Evolutionary conservation across 2,888 invertebrate species (phyloP), one percentile per base, ranked within the genome.

Genomic region (Hydrotaea cyrtoneurina): DNA sequence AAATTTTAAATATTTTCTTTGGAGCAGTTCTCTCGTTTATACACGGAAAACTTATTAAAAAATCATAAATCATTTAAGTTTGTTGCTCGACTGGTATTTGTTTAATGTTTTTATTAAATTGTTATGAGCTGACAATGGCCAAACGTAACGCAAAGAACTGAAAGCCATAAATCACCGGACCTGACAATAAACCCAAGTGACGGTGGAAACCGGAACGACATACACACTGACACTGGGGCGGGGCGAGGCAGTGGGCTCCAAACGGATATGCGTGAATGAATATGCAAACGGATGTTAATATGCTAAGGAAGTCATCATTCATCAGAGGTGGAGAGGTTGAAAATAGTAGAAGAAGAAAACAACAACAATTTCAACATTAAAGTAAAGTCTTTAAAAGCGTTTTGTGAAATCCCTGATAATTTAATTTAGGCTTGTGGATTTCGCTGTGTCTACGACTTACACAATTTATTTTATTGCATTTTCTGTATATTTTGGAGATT

Each of bases 21-120:
- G 15, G 15, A 2, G n/a, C 13, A 50, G 50, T 50, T 50, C n/a
- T n/a, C 50, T 31, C 31, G n/a, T n/a, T n/a, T n/a, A 31, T 31
- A 50, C 7, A n/a, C 50, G n/a, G n/a, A n/a, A 50, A n/a, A 50
- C 50, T 50, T 50, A 50, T 50, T 50, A 50, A 50, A 50, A 50
- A 50, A 50, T n/a, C 50, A 50, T 50, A 50, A 50, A 50, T 50
- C 50, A 50, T 50, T 50, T 50, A 50, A 50, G 50, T 50, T 50
- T 50, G 15, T n/a, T 50, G 50, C 50, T 15, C 15, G 7, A 7
- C 31, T n/a, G 2, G 15, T 50, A 39, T 50, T 50, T 55, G 55
- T 19, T 55, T 19, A 55, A 55, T 55, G 55, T 55, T 55, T 31
- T 55, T 55, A 53, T 55, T 55, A 55, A 55, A 55, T 55, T 55